Evolutionary conservation across 1,140 invertebrate genomes (phyloP), one percentile per base, ranked within the genome.

Genomic region (Drosophila burlai): DNA sequence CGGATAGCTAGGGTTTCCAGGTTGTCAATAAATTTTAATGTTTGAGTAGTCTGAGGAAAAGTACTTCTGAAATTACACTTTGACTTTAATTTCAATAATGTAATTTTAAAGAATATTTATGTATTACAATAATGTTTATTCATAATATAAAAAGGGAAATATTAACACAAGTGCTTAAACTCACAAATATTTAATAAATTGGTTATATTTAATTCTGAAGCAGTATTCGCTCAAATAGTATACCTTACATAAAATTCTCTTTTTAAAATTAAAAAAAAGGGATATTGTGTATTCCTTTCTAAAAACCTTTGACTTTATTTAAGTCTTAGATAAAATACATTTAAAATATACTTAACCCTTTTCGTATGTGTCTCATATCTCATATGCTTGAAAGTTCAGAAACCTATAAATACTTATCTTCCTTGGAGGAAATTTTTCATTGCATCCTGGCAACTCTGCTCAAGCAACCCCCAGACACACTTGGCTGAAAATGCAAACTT

Each of bases 401-500:
- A 13, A 46, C 1, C 13, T 13, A 3, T 21, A 24, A 4, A 42
- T 11, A n/a, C 8, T 38, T 38, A 3, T n/a, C 10, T 26, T 36
- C n/a, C 34, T 29, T 54, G 26, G 3, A 21, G 16, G 21, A 29
- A 13, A 29, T 40, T 36, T 38, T 26, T 15, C 7, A 3, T 8
- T 11, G 13, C 7, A 15, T 5, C 47, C 29, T 76, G 73, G 26
- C 49, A 77, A 76, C 74, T 59, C 75, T 77, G 34, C 18, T 38
- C 18, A 2, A 29, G 13, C 57, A 42, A 54, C 55, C 75, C 63
- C 43, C 72, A 54, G 54, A 59, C 45, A 61, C 46, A 61, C 38
- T 45, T 47, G 46, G 15, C 38, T 29, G 40, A 26, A 63, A 81
- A 74, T 62, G 64, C 49, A 47, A 71, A 84, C 71, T 69, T 57